Evolutionary conservation across 2,888 invertebrate genomes (phyloP).

Genomic region (Lamellibrachia satsuma): DNA sequence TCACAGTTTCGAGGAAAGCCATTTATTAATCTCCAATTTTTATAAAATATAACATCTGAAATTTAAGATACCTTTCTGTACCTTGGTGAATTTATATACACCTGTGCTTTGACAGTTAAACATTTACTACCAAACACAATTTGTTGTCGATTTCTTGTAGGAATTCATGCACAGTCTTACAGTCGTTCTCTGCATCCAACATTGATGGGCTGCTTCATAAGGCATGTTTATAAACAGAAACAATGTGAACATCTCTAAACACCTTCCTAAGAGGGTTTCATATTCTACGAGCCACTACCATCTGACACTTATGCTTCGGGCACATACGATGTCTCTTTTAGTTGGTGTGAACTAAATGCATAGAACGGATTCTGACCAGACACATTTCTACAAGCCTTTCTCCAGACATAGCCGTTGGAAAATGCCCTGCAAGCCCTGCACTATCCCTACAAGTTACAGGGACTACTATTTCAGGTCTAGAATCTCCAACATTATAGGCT

Average conservation of each 20-base stretch:
- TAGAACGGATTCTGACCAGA: neutral
- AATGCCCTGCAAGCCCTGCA: neutral
- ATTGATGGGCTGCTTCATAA: neutral
- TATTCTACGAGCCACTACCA: neutral
- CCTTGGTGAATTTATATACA: neutral
- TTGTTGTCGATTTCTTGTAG: no score
- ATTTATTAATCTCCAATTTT: neutral
- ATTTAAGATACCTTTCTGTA: neutral
- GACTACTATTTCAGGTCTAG: constrained; percentile 76
- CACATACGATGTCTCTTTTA: neutral
- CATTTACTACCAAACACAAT: no score
- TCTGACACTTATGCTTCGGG: neutral
- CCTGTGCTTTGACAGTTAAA: neutral
- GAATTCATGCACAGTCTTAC: no score
- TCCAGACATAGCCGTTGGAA: neutral
- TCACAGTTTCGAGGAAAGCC: neutral
- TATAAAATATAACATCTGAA: neutral
- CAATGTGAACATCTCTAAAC: neutral
- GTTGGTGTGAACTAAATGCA: neutral
- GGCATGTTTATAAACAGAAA: neutral
- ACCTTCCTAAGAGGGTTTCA: neutral
- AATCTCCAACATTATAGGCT: constrained; percentile 92
- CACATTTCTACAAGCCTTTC: neutral
- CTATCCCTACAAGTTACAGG: neutral
- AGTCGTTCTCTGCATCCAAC: no score